Evolutionary conservation across 2,113 vertebrate genomes (phyloP).

Genomic region (Casuarius casuarius): DNA sequence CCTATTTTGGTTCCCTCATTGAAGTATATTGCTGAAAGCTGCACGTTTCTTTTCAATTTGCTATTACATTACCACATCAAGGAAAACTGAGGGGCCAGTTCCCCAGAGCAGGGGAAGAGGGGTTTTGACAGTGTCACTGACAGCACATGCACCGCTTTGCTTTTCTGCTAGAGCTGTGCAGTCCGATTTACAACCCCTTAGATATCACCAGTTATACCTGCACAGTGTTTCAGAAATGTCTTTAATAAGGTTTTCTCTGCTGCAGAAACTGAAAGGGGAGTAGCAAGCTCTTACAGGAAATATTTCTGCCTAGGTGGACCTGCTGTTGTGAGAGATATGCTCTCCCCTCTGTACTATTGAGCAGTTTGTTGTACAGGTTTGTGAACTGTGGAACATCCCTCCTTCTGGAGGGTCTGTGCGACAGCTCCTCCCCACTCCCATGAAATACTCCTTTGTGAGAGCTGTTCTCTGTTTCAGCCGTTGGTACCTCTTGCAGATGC

Average conservation of each 20-base stretch:
- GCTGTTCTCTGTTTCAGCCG: not conserved
- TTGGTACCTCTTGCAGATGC: not conserved
- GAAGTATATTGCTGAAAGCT: not conserved
- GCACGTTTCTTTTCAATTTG: not conserved
- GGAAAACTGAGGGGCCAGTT: not conserved
- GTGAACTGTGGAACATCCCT: not conserved
- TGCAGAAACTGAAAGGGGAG: not conserved
- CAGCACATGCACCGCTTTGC: not conserved
- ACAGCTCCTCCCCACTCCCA: not conserved
- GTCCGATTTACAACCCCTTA: not conserved
- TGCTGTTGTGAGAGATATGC: not conserved
- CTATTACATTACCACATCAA: not conserved
- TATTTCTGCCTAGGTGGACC: not conserved
- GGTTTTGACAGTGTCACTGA: not conserved
- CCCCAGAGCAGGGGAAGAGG: not conserved
- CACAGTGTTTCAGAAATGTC: not conserved
- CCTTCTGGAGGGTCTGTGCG: not conserved
- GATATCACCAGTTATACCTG: not conserved
- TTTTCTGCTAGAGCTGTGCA: not conserved
- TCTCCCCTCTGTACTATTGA: not conserved
- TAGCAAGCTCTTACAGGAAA: not conserved
- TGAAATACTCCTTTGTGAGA: not conserved
- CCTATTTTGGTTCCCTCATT: constrained; percentile 5
- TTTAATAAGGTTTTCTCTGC: not conserved
- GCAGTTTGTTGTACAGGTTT: not conserved